Evolutionary conservation across 1,140 invertebrate genomes (phyloP), one percentile per base, ranked within the genome.

Genomic region (Hycleus cichorii): DNA sequence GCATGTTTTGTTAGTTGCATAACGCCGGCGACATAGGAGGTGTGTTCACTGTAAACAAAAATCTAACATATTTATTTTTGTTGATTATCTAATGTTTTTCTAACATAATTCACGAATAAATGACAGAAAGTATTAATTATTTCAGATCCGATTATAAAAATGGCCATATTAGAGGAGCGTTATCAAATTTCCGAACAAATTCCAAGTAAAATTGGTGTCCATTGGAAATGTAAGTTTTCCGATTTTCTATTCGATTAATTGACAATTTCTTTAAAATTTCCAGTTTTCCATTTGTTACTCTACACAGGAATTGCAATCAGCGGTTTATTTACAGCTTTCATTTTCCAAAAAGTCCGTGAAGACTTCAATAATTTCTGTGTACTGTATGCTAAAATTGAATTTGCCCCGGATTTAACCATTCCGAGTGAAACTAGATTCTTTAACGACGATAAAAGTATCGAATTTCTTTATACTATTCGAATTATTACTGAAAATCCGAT

Each of bases 341-440:
- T 39, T 5, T 53, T 61, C 26, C 49, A 46, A 4, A 5, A 12
- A 24, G 10, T 51, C 12, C 7, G 32, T 3, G 24, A 49, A 1
- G 38, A 49, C 9, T 58, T 58, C 45, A 46, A 27, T 8, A 49
- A 62, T 52, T 54, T 59, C 56, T 59, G 57, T 18, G 40, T 59
- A 12, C 26, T 62, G 1, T 32, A 57, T 42, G 43, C 45, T 18
- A 18, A 2, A 18, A 18, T 18, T 18, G 18, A 18, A 18, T 18
- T 18, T 18, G 18, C 18, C 2, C 18, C 18, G 1, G 18, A 18
- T 18, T 18, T 18, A 18, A 18, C 18, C 18, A 18, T 18, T 18
- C 18, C 18, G 18, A 18, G 18, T 18, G 18, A 18, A 18, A 18
- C 18, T 18, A 18, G 18, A 18, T 18, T 18, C 1, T 18, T 18